Base-by-base conservation (phyloP, 2,113 vertebrate species). In the Daphoenositta chrysoptera region DNA sequence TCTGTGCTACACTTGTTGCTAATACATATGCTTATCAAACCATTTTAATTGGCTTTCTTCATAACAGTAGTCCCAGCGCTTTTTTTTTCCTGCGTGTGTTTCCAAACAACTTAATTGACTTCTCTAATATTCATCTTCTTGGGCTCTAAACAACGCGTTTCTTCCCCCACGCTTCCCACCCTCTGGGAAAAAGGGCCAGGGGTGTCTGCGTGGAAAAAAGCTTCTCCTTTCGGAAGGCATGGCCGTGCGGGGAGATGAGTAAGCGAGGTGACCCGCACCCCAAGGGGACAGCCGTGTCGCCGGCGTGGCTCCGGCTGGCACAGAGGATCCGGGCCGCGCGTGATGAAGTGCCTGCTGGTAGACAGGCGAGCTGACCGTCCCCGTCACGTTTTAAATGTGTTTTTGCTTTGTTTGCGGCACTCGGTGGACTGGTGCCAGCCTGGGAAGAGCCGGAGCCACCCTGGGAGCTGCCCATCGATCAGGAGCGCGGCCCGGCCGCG, bases 31-130 rank as follows among this genome's bases (percentile, higher is more conserved):
- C 97, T 96, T 98, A 98, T 98, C 97, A 97, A 96, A 93, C 96
- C 96, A 98, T 97, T 98, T 97, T 97, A 98, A 98, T 98, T 95
- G 89, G 97, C 98, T 98, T 96, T 98, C 97, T 97, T 90, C 87
- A 84, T 94, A 97, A 89, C 87, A 53, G 63, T 87, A 73, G 88
- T 81, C 65, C 70, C 94, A 91, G n/a, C 2, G 6, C 54, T 64
- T 50, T 58, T 56, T 68, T 71, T 65, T 23, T 13, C 8, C 85
- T 26, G 44, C 57, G 2, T 84, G 69, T 97, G 96, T 98, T 98
- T 97, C 82, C 97, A 98, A 97, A 98, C 97, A 98, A 96, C 93
- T 97, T 98, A 96, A 98, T 88, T 97, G 97, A 98, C 96, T 96
- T 97, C 84, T 54, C 69, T 71, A 97, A 97, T 96, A 97, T 95